A percentile compares a stretch with the other conserved stretches of the same genome.
Conservation (phyloP, 2,113 vertebrate genomes). For the Gallinago paraguaiae region DNA sequence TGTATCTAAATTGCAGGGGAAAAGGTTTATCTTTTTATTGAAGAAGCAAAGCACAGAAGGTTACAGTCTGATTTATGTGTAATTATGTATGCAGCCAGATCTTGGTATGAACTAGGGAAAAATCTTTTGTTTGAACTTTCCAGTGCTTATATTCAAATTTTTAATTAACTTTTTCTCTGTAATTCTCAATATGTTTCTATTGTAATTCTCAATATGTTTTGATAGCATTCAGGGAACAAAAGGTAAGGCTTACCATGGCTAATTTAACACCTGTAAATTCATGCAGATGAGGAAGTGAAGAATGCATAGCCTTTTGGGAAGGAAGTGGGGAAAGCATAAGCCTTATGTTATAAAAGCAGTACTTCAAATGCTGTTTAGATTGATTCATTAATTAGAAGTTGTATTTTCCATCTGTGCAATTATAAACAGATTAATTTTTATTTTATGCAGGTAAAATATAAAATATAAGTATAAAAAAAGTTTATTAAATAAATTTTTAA, state of each 20-base stretch:
- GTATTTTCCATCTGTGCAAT: conserved; percentile 6
- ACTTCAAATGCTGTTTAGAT: conserved; percentile 6
- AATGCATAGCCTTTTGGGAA: not conserved
- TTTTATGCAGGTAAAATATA: not conserved
- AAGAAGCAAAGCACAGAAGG: conserved; percentile 1
- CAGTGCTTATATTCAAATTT: conserved; percentile 46
- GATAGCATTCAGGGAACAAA: conserved; percentile 54
- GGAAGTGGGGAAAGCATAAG: not conserved
- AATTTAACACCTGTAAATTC: conserved; percentile 68
- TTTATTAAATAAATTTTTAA: not conserved
- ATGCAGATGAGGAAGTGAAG: conserved; percentile 37
- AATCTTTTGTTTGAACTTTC: conserved; percentile 61
- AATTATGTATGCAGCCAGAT: conserved; percentile 36
- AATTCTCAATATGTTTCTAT: conserved; percentile 54
- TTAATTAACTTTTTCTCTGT: conserved; percentile 57
- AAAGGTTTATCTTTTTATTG: not conserved
- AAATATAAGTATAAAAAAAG: not conserved
- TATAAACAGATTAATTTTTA: not conserved
- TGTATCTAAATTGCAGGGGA: not conserved
- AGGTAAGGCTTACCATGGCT: not conserved
- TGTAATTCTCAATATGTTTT: conserved; percentile 57
- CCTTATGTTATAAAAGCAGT: conserved; percentile 10
- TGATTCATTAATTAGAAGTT: not conserved
- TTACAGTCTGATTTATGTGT: conserved; percentile 5
- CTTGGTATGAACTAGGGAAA: conserved; percentile 41